Evolutionary conservation across 2,888 invertebrate genomes (phyloP).

Genomic region (Penaeus monodon): DNA sequence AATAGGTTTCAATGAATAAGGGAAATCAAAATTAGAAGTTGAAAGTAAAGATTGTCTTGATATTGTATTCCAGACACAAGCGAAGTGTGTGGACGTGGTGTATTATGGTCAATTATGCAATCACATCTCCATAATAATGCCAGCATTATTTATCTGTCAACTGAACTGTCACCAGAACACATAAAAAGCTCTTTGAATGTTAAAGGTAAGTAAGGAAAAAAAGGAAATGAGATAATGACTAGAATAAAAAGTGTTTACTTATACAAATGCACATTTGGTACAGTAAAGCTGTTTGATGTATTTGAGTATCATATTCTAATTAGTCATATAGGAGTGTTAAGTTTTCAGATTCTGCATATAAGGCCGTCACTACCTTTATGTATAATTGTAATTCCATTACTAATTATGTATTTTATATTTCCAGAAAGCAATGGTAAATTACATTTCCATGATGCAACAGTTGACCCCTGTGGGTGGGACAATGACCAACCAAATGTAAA

Average conservation of each 20-base stretch:
- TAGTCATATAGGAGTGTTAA: no score
- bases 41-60: no score
- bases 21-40: no score
- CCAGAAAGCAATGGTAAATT: background rate
- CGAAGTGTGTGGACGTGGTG: slow-evolving; percentile 32
- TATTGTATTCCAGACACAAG: slow-evolving; percentile 25
- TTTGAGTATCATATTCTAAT: background rate
- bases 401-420: background rate
- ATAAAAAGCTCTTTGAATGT: slow-evolving; percentile 18
- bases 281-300: no score
- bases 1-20: no score
- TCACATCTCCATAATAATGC: slow-evolving; percentile 23
- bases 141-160: slow-evolving; percentile 31
- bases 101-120: slow-evolving; percentile 18
- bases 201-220: slow-evolving; percentile 18
- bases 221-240: no score
- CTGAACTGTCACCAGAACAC: background rate
- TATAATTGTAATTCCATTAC: background rate
- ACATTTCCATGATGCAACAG: slow-evolving; percentile 2
- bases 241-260: no score
- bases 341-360: background rate
- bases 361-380: background rate
- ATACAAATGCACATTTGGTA: no score
- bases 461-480: slow-evolving; percentile 20
- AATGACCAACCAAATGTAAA: background rate